Evolutionary conservation across 2,888 invertebrate species (phyloP), one percentile per base, ranked within the genome.

Genomic region (Diaprepes abbreviatus): DNA sequence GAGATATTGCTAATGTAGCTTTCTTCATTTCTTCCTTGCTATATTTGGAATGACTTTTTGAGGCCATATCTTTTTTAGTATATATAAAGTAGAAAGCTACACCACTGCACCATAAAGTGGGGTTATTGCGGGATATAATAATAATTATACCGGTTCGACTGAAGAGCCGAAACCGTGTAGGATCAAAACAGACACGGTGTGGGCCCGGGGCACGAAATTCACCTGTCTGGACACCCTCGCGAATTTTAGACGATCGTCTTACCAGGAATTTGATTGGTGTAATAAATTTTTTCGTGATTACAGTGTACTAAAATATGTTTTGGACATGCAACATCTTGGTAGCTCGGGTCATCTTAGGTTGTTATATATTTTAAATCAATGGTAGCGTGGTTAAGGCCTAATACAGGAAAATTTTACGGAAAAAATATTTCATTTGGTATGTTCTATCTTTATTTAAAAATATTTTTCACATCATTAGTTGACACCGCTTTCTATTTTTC

Each of bases 211-310:
- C 62, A 24, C 50, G 28, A 52, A 59, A 62, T 62, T 62, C 62
- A 52, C 50, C 62, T 62, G 62, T 52, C 62, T 52, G 62, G 38
- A 62, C 62, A 36, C 62, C 62, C 62, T 62, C 62, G 62, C 50
- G 62, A 62, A 62, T 45, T 59, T 59, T 38, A 33, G 59, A 58
- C 58, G 58, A 21, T 36, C 36, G 38, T 36, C 38, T 43, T 17
- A 59, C 59, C 59, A 16, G 57, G 43, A 58, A 59, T 38, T 59
- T 45, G 45, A 59, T 59, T 59, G 59, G 59, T 33, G 59, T 59
- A 43, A 59, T 59, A 59, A 59, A 59, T 59, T 59, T 59, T 59
- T 59, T 40, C 43, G 9, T 59, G 59, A 45, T 45, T 59, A 45
- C 45, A 31, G 45, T 45, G 59, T 28, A 43, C 16, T 19, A 17